Conservation (phyloP, 2,113 vertebrate genomes). For the Cacatua alba region DNA sequence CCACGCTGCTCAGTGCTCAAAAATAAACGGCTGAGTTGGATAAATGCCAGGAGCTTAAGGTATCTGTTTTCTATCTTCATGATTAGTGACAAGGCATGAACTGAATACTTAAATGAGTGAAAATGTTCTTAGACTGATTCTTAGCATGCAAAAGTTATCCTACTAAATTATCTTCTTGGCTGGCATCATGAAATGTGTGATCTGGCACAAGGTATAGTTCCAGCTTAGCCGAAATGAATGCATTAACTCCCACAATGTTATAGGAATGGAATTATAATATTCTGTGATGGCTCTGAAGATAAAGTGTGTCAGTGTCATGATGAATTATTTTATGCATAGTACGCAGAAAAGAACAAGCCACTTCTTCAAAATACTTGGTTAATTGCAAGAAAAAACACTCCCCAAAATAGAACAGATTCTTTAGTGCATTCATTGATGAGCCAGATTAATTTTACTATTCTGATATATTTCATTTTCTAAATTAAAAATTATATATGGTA, state of each 20-base stretch:
- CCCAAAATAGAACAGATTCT: neutral
- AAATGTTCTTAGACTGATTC: slow-evolving; percentile 1
- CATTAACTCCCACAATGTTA: neutral
- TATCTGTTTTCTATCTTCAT: slow-evolving; percentile 26
- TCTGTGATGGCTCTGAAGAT: neutral
- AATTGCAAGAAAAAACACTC: neutral
- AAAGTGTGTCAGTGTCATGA: neutral
- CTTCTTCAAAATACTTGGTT: neutral
- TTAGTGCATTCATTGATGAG: neutral
- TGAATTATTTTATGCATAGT: neutral
- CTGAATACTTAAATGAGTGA: neutral
- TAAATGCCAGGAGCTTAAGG: neutral
- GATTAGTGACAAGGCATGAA: slow-evolving; percentile 34
- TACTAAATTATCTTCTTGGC: slow-evolving; percentile 34
- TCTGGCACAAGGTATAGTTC: slow-evolving; percentile 6
- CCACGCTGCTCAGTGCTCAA: neutral
- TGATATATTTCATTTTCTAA: neutral
- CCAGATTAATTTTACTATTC: neutral
- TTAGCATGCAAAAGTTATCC: slow-evolving; percentile 25
- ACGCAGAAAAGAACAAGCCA: neutral
- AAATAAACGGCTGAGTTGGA: neutral
- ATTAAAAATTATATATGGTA: neutral
- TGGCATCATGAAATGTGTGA: slow-evolving; percentile 4
- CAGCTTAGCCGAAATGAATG: neutral
- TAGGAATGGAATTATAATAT: neutral